Evolutionary conservation across 2,113 vertebrate species (phyloP), one percentile per base, ranked within the genome.

Genomic region (Zeus faber): DNA sequence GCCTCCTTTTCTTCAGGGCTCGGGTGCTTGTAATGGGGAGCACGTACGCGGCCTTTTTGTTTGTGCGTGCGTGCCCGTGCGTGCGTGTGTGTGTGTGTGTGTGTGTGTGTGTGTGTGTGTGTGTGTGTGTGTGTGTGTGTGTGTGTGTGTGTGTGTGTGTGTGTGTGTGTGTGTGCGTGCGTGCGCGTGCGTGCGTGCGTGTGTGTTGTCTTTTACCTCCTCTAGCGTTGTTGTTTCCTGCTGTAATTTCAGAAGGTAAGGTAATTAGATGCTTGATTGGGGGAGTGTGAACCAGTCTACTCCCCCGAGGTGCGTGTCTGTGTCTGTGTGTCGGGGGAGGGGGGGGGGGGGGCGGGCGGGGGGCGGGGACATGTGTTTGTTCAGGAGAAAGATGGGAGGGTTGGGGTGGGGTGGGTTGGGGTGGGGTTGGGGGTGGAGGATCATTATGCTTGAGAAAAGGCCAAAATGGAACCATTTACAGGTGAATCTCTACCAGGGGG

Each of bases 1-100:
- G 62, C 76, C 62, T 73, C 50, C 58, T 79, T 83, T 83, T 84
- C 80, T 75, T 77, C 67, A 65, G 76, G 59, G 56, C 60, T 69
- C 58, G 44, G 55, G 57, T 58, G 66, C 69, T 87, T 84, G 81
- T 80, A 74, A 85, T 86, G 71, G 60, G 61, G 27, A 1, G 76
- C 82, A 84, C 73, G 82, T 83, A 80, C 54, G 60, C n/a, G 61
- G 49, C 27, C 44, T 41, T 53, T 73, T 68, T 72, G 60, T 61
- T 50, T 9, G 29, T 33, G 29, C 13, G 29, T 33, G 29, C 13
- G 29, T 33, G 8, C 8, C 13, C 13, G 3, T 33, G 29, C 13
- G 37, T 45, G 33, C 62, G 51, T 39, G 17, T 62, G 48, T 27
- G 8, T 56, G 41, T 37, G 49, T 37, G 41, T 48, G 51, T 24